Conservation (phyloP, 2,797 vertebrate species). For the Sphenopsis melanotis region DNA sequence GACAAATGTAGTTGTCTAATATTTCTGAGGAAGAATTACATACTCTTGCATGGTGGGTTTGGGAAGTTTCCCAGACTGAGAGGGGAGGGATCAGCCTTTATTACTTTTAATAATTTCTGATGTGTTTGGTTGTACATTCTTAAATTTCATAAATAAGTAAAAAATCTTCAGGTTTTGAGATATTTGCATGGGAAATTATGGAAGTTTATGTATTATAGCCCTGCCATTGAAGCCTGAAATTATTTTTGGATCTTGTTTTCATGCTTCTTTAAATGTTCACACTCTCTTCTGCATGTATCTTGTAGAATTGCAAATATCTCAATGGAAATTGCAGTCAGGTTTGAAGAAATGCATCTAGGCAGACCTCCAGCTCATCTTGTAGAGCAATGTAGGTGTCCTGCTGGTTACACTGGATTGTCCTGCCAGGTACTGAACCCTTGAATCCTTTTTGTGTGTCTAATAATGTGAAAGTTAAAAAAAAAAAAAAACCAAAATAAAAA, state of each 20-base stretch:
- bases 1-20: neutral
- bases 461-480: neutral
- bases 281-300: neutral
- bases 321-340: conserved; percentile 83
- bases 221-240: neutral
- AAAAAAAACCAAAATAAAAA: neutral
- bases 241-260: neutral
- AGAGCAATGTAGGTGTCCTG: conserved; percentile 89
- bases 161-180: neutral
- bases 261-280: neutral
- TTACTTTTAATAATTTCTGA: neutral
- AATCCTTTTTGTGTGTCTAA: neutral
- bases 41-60: neutral
- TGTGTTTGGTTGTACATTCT: neutral
- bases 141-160: neutral
- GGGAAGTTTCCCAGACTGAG: neutral
- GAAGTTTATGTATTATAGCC: neutral
- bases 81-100: neutral
- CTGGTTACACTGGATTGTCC: conserved; percentile 86
- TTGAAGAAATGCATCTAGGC: conserved; percentile 46
- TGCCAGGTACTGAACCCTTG: conserved; percentile 83
- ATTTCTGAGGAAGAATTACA: neutral
- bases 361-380: conserved; percentile 72
- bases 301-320: conserved; percentile 90
- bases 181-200: neutral